phyloP scores from a whole-genome alignment of 2,888 invertebrate genomes.

The Drosophila infuscata region DNA sequence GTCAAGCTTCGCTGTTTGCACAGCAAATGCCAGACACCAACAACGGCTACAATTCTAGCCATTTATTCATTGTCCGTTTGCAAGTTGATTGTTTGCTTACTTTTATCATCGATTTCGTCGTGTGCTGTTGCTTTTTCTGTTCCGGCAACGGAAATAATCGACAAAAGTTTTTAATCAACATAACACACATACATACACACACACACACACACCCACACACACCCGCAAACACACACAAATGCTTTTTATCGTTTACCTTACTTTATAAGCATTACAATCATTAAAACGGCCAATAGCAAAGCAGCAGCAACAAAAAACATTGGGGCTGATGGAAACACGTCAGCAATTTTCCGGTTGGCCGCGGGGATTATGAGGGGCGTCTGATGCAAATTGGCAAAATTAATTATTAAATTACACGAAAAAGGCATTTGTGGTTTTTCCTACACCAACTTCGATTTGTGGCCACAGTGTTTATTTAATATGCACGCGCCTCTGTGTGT shows the following conservation, averaged over 20 bases:
- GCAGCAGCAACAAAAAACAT: slow-evolving; percentile 9
- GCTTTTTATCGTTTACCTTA: slow-evolving; percentile 34
- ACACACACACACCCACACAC: not conserved
- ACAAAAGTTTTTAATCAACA: slow-evolving; percentile 79
- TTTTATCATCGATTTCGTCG: slow-evolving; percentile 77
- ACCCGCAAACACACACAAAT: not conserved
- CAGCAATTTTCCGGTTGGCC: slow-evolving; percentile 46
- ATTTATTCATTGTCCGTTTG: slow-evolving; percentile 56
- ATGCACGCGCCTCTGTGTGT: not conserved
- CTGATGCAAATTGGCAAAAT: slow-evolving; percentile 78
- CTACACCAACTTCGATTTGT: slow-evolving; percentile 50
- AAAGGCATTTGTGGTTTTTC: slow-evolving; percentile 68
- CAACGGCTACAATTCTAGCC: slow-evolving; percentile 27
- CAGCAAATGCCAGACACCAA: slow-evolving; percentile 52
- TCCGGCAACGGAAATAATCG: slow-evolving; percentile 66
- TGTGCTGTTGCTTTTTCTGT: slow-evolving; percentile 29
- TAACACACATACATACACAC: slow-evolving; percentile 11
- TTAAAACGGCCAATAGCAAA: slow-evolving; percentile 16
- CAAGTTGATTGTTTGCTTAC: slow-evolving; percentile 77
- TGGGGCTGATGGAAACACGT: slow-evolving; percentile 30
- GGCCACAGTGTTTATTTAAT: slow-evolving; percentile 25
- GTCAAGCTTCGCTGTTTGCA: slow-evolving; percentile 53
- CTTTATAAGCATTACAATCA: slow-evolving; percentile 44
- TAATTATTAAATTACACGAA: slow-evolving; percentile 79
- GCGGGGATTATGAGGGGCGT: slow-evolving; percentile 55